These are phyloP conservation scores for Apodemia duryi DNA, from an alignment of 2,888 invertebrate genomes.

Conservation along the genomic window DNA sequence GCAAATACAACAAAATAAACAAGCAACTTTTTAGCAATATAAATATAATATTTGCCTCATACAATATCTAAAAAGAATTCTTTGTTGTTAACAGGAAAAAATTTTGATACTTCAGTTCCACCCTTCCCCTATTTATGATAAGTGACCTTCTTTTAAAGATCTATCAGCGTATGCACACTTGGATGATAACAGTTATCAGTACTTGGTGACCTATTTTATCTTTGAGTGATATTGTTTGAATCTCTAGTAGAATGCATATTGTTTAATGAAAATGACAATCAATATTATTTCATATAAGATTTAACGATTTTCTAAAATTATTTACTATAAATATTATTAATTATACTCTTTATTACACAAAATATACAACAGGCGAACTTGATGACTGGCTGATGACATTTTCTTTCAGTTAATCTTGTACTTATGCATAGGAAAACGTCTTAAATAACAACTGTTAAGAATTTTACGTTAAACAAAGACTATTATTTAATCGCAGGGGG, in stretches of 20 bases:
- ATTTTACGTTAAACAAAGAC: no score
- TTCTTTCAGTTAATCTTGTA: no score
- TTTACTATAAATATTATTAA: no score
- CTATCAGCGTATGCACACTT: neutral
- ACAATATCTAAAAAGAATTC: neutral
- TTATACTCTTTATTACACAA: no score
- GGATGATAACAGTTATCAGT: neutral
- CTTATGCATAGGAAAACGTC: no score
- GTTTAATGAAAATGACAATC: neutral
- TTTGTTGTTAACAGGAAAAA: neutral
- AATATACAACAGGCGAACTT: no score
- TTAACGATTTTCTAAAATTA: no score
- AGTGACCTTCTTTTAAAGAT: neutral
- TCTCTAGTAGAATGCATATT: neutral
- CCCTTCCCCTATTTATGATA: slow-evolving; percentile 1
- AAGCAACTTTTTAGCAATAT: no score
- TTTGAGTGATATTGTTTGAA: neutral
- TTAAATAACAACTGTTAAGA: no score
- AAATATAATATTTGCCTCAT: neutral
- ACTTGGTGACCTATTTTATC: neutral
- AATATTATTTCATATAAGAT: neutral
- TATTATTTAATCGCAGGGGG: no score
- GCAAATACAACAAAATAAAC: no score
- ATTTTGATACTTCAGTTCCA: neutral
- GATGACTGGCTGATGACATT: no score